Percentiles rank a stretch among this genome's conserved stretches.
phyloP scores from a whole-genome alignment of 2,888 invertebrate species.

The Nesidiocoris tenuis region DNA sequence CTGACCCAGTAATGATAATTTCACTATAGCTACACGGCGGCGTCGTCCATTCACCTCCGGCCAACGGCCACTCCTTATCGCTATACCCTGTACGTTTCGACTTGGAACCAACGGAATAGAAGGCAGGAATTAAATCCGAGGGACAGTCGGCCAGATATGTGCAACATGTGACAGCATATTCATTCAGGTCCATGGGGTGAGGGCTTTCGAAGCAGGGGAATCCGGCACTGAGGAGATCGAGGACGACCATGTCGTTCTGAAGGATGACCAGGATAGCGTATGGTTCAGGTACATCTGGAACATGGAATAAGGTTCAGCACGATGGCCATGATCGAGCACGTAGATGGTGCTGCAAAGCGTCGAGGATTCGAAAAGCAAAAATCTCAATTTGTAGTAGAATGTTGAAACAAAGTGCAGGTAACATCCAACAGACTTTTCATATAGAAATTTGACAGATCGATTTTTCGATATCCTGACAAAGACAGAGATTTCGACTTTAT shows the following conservation, averaged over 20 bases:
- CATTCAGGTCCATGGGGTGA: slow-evolving; percentile 99
- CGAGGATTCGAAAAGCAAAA: no score
- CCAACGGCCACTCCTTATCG: slow-evolving; percentile 93
- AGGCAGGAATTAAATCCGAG: slow-evolving; percentile 94
- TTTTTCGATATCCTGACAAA: no score
- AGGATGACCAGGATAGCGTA: slow-evolving; percentile 96
- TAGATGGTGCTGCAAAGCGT: background rate
- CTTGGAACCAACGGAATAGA: slow-evolving; percentile 87
- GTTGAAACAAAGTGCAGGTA: no score
- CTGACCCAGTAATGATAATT: slow-evolving; percentile 94
- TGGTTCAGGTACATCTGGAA: slow-evolving; percentile 89
- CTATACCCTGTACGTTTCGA: slow-evolving; percentile 77
- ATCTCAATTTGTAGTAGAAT: no score
- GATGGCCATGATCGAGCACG: background rate
- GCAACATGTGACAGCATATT: slow-evolving; percentile 96
- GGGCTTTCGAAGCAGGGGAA: slow-evolving; percentile 99
- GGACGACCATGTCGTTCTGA: slow-evolving; percentile 96
- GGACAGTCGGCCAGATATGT: slow-evolving; percentile 97
- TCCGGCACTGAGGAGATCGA: slow-evolving; percentile 91
- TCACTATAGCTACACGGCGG: slow-evolving; percentile 96
- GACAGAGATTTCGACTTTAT: no score
- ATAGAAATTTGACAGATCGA: no score
- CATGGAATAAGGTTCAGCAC: background rate
- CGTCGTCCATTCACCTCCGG: slow-evolving; percentile 94
- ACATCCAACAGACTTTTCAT: no score